Conservation (phyloP, 2,113 vertebrate species). For the Machaerirhynchus nigripectus region DNA sequence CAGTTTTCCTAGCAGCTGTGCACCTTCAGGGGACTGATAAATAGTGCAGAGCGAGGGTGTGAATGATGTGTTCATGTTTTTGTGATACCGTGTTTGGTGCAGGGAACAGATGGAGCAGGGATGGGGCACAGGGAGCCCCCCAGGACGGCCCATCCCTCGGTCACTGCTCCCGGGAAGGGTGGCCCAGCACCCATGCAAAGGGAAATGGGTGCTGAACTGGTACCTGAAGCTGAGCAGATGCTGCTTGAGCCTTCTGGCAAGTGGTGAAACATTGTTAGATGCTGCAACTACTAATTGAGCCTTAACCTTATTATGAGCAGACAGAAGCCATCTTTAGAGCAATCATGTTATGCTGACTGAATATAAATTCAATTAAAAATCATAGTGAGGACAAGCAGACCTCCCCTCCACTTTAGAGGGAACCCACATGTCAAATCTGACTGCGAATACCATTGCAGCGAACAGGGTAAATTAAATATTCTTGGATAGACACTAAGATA, state of each 20-base stretch:
- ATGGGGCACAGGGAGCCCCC: background rate
- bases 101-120: background rate
- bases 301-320: constrained; percentile 28
- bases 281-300: constrained; percentile 34
- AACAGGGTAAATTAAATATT: background rate
- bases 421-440: background rate
- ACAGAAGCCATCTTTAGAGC: constrained; percentile 39
- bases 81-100: background rate
- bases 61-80: background rate
- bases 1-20: background rate
- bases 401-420: background rate
- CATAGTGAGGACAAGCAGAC: constrained; percentile 14
- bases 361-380: constrained; percentile 43
- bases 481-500: background rate
- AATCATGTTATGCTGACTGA: constrained; percentile 34
- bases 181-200: background rate
- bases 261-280: background rate
- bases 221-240: background rate
- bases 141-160: fast-evolving
- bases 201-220: fast-evolving
- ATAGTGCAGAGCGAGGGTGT: background rate
- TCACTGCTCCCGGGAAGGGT: background rate
- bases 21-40: background rate
- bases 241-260: constrained; percentile 2
- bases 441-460: background rate